Conservation (phyloP, 2,888 invertebrate species). For the Chrysomela aeneicollis region DNA sequence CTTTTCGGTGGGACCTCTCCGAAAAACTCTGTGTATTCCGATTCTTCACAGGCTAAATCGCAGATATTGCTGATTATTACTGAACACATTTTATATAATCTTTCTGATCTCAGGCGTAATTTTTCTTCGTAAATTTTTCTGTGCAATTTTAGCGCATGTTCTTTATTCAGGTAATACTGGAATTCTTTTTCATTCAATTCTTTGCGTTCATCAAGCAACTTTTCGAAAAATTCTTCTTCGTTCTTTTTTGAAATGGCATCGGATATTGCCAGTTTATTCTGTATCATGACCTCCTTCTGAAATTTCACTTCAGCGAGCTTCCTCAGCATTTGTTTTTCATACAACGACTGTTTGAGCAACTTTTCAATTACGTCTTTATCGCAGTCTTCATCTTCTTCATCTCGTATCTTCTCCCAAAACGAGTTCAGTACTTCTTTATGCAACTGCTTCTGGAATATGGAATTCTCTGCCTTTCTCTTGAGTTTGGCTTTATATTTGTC, state of each 20-base stretch:
- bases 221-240: conserved; percentile 62
- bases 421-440: conserved; percentile 62
- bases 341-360: conserved; percentile 69
- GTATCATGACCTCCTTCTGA: conserved; percentile 65
- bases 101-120: conserved; percentile 62
- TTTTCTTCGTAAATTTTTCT: conserved; percentile 66
- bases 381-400: conserved; percentile 64
- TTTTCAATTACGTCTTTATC: conserved; percentile 65
- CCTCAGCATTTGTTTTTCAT: conserved; percentile 72
- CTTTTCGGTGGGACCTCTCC: conserved; percentile 60
- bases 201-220: conserved; percentile 40
- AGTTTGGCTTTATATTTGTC: conserved; percentile 62
- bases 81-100: conserved; percentile 64
- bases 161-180: conserved; percentile 60
- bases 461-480: conserved; percentile 58
- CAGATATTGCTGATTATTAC: conserved; percentile 66
- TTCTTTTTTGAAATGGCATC: conserved; percentile 63
- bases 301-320: conserved; percentile 70
- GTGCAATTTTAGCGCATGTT: conserved; percentile 63
- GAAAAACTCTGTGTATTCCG: conserved; percentile 62
- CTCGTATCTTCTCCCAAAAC: conserved; percentile 65
- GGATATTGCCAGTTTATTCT: conserved; percentile 65
- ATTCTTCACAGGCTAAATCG: conserved; percentile 65
- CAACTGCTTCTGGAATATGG: conserved; percentile 54
- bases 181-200: conserved; percentile 45